These are phyloP conservation scores for Kuschelorhynchus macadamiae DNA, from an alignment of 2,888 invertebrate species.

Conservation along the genomic window DNA sequence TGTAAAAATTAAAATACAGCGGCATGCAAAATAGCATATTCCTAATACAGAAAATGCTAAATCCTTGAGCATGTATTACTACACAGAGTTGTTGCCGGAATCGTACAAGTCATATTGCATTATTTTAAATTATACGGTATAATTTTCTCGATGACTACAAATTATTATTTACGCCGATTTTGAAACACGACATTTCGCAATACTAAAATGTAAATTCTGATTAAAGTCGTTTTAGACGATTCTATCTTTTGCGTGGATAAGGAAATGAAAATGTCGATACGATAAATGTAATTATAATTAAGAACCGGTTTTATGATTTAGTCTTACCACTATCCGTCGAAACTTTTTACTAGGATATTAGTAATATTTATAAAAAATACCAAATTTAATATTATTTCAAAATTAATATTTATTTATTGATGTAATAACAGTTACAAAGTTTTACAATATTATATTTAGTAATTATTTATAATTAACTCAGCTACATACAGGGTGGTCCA, in stretches of 20 bases:
- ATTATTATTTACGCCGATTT: slow-evolving; percentile 45
- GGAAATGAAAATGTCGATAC: too few species aligned
- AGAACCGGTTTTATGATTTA: too few species aligned
- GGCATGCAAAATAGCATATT: slow-evolving; percentile 42
- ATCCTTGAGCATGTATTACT: slow-evolving; percentile 45
- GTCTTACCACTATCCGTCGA: too few species aligned
- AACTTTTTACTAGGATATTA: too few species aligned
- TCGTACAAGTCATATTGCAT: slow-evolving; percentile 43
- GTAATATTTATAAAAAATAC: too few species aligned
- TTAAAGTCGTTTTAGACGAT: slow-evolving; percentile 1
- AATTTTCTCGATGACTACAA: slow-evolving; percentile 48
- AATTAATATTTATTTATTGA: too few species aligned
- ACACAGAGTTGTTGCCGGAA: slow-evolving; percentile 37
- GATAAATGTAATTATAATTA: too few species aligned
- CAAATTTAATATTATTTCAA: too few species aligned
- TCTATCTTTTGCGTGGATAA: not conserved
- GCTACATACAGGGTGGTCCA: too few species aligned
- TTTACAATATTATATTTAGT: too few species aligned
- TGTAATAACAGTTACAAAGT: too few species aligned
- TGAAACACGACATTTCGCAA: slow-evolving; percentile 38
- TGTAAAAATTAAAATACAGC: slow-evolving; percentile 32
- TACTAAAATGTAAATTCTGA: slow-evolving; percentile 18
- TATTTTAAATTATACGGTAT: slow-evolving; percentile 48
- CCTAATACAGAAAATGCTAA: slow-evolving; percentile 41
- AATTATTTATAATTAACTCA: too few species aligned